A percentile compares a stretch with the other conserved stretches of the same genome.
phyloP scores from a whole-genome alignment of 2,888 invertebrate genomes.

The Cremastobaeus sp. region DNA sequence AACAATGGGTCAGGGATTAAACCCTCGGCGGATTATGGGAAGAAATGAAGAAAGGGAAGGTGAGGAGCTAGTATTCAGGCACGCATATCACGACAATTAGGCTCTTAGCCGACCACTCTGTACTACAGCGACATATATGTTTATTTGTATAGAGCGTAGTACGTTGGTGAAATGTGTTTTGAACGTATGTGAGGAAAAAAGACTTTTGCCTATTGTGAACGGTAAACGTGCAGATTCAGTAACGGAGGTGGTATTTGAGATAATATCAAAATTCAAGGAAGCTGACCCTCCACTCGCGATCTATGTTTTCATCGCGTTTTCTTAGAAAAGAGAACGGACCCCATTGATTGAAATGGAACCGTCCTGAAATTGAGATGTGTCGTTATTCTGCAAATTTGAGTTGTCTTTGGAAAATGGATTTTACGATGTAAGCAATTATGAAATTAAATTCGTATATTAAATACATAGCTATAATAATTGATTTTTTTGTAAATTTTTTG shows the following conservation, averaged over 20 bases:
- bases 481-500: too few species aligned
- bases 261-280: constrained; percentile 64
- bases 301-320: constrained; percentile 1
- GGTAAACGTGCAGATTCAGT: background rate
- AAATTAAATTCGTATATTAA: too few species aligned
- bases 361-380: too few species aligned
- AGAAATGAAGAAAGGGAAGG: constrained; percentile 60
- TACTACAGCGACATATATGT: constrained; percentile 18
- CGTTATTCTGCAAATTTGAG: too few species aligned
- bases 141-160: constrained; percentile 56
- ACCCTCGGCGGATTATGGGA: constrained; percentile 64
- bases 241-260: constrained; percentile 15
- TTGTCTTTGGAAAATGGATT: too few species aligned
- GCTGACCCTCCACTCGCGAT: constrained; percentile 26
- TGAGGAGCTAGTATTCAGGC: constrained; percentile 60
- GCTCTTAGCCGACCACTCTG: constrained; percentile 62
- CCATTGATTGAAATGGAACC: too few species aligned
- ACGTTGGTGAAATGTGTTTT: constrained; percentile 11
- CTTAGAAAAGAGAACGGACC: too few species aligned
- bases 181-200: constrained; percentile 27
- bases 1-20: constrained; percentile 70
- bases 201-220: constrained; percentile 30
- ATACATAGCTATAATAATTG: too few species aligned
- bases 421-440: too few species aligned
- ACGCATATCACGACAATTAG: constrained; percentile 65